Evolutionary conservation across 2,888 invertebrate genomes (phyloP), one percentile per base, ranked within the genome.

Genomic region (Chrysodeixis includens): DNA sequence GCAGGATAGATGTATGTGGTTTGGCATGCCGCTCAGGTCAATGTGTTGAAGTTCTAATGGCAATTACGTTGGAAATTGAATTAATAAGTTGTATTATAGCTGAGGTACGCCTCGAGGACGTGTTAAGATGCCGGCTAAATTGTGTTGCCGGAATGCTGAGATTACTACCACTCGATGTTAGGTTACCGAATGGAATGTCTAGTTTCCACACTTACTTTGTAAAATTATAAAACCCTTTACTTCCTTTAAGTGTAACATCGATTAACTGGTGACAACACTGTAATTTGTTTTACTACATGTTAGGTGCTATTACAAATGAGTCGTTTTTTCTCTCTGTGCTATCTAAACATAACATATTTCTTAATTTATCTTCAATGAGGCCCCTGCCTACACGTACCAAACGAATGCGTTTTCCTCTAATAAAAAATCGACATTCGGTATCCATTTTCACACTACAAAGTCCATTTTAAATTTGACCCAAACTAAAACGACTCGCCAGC

Each of bases 51-150:
- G 63, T 80, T 70, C 62, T 76, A 68, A 80, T 72, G 66, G 69
- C 73, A 79, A 76, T 79, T 70, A 78, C 26, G 66, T 20, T 57
- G 63, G 53, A 74, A 73, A 79, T 79, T 79, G 66, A 79, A 78
- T 79, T 78, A 69, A 70, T 78, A 78, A 76, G 73, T 79, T 78
- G 57, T 79, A 67, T 69, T 69, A 78, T 60, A 32, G 56, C 40
- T 49, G 14, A 52, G 67, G 66, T 62, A 64, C 18, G 49, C 65
- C 52, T 62, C n/a, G 62, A 1, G 59, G 54, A 46, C 46, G 61
- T 69, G 55, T 65, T 68, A 66, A 63, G 64, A 70, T 35, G n/a
- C 55, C 26, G 51, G 2, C 4, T 14, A 49, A 53, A 22, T 57
- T 56, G 30, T 26, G 57, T 53, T 61, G 30, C 9, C n/a, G 14